These are phyloP conservation scores for Agriopis marginaria DNA, from an alignment of 2,888 invertebrate species.

Conservation along the genomic window DNA sequence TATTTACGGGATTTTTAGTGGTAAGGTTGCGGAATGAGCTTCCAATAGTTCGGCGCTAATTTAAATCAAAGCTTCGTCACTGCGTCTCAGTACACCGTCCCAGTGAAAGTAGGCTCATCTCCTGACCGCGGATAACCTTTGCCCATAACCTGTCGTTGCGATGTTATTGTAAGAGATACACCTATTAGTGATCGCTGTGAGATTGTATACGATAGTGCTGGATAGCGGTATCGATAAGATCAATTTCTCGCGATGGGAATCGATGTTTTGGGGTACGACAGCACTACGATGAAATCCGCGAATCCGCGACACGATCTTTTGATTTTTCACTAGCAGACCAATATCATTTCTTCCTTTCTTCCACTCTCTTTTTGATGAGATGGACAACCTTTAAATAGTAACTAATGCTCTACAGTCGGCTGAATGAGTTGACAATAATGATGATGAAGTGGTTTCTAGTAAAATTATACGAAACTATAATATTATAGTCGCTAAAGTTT, in stretches of 20 bases:
- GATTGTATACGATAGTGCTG: conserved; percentile 36
- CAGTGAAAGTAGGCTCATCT: conserved; percentile 82
- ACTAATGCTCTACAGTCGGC: no score
- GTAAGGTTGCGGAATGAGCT: no score
- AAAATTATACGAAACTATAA: no score
- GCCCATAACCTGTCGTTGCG: conserved; percentile 71
- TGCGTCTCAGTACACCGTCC: conserved; percentile 39
- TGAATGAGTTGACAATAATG: no score
- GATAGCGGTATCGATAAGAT: conserved; percentile 43
- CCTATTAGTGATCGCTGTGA: conserved; percentile 54
- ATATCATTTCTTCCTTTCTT: no score
- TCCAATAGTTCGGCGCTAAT: no score
- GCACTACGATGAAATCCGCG: not conserved
- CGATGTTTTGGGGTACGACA: conserved; percentile 14
- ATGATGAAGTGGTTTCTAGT: no score
- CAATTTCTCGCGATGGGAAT: conserved; percentile 40
- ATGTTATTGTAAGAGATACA: conserved; percentile 72
- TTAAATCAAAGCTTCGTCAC: conserved; percentile 4
- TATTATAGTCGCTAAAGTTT: no score
- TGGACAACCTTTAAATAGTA: no score
- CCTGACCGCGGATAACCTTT: conserved; percentile 76
- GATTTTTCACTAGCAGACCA: no score
- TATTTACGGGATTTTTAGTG: no score
- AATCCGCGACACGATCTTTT: not conserved
- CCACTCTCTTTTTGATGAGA: no score